Conservation (phyloP, 2,888 invertebrate genomes). For the Thereva nobilitata region DNA sequence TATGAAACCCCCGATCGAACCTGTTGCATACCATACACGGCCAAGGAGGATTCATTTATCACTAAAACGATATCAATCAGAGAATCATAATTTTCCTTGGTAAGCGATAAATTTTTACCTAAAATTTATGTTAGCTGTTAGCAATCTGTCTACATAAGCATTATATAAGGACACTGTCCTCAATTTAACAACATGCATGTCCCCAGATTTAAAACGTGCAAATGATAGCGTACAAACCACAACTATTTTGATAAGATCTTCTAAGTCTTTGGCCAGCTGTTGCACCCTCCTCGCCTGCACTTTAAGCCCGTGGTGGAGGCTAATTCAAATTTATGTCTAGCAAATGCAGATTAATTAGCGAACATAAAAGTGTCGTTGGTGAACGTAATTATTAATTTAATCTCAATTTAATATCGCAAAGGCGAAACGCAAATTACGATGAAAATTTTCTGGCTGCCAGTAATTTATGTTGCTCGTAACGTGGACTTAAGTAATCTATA, state of each 20-base stretch:
- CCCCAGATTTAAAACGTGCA: conserved; percentile 13
- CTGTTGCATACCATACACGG: no score
- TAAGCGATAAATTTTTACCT: no score
- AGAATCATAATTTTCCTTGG: no score
- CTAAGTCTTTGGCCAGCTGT: not conserved
- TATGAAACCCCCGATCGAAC: no score
- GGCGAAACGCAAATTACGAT: conserved; percentile 38
- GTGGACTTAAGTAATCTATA: conserved; percentile 24
- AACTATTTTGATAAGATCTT: conserved; percentile 21
- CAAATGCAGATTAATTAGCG: conserved; percentile 53
- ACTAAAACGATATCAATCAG: no score
- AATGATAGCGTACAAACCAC: conserved; percentile 3
- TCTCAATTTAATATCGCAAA: conserved; percentile 51
- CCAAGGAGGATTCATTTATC: no score
- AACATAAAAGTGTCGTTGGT: conserved; percentile 56
- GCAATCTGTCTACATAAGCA: not conserved
- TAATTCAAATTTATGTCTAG: conserved; percentile 45
- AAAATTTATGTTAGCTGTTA: no score
- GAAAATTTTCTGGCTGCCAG: conserved; percentile 33
- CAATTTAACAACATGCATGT: not conserved
- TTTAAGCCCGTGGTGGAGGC: not conserved
- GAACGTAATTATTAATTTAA: conserved; percentile 58
- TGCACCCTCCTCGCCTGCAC: not conserved
- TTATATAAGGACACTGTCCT: conserved; percentile 3
- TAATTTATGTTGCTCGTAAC: conserved; percentile 30